Evolutionary conservation across 2,888 invertebrate species (phyloP).

Genomic region (Podotricha telesiphe): DNA sequence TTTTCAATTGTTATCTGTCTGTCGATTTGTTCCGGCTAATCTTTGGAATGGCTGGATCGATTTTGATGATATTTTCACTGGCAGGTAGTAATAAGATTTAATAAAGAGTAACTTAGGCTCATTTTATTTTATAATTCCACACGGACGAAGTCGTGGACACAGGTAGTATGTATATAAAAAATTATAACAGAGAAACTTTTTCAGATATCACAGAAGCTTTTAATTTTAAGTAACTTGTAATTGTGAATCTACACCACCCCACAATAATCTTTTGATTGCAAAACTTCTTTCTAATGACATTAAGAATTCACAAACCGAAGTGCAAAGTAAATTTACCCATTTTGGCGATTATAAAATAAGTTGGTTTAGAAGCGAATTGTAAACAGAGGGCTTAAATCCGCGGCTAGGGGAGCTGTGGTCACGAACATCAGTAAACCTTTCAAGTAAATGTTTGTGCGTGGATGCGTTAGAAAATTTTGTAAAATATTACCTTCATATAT

Average conservation of each 20-base stretch:
- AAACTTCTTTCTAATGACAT: slow-evolving; percentile 21
- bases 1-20: too few relatives aligned
- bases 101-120: too few relatives aligned
- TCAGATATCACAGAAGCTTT: not conserved
- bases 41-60: too few relatives aligned
- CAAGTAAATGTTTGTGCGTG: slow-evolving; percentile 77
- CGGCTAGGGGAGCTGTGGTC: slow-evolving; percentile 58
- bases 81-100: too few relatives aligned
- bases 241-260: not conserved
- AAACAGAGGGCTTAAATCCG: slow-evolving; percentile 38
- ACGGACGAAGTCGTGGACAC: too few relatives aligned
- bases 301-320: slow-evolving; percentile 26
- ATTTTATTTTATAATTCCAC: too few relatives aligned
- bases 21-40: too few relatives aligned
- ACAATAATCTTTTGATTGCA: not conserved
- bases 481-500: too few relatives aligned
- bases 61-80: too few relatives aligned
- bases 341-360: slow-evolving; percentile 35
- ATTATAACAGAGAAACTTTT: too few relatives aligned
- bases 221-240: slow-evolving; percentile 7
- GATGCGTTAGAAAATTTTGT: slow-evolving; percentile 50
- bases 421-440: slow-evolving; percentile 78
- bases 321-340: slow-evolving; percentile 29
- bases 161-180: too few relatives aligned
- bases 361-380: slow-evolving; percentile 33